These are phyloP conservation scores for Lordiphosa collinella DNA, from an alignment of 1,140 invertebrate species.

Conservation along the genomic window DNA sequence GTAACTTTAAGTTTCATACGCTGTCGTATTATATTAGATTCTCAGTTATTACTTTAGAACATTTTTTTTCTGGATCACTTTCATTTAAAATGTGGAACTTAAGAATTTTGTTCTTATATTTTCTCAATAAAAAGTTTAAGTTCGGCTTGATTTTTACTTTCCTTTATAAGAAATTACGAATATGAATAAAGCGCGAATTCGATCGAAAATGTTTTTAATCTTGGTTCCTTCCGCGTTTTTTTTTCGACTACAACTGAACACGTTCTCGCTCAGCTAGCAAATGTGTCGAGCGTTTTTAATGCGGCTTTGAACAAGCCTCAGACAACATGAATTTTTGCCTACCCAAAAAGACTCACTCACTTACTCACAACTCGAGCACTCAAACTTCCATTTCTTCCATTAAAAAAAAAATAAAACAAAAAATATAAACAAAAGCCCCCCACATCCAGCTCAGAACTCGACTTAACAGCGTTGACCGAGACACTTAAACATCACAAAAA, in stretches of 20 bases:
- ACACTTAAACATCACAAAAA: slow-evolving; percentile 59
- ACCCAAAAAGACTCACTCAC: slow-evolving; percentile 13
- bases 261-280: slow-evolving; percentile 52
- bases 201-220: not conserved
- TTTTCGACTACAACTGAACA: slow-evolving; percentile 55
- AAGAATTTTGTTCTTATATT: too few species aligned
- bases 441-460: slow-evolving; percentile 57
- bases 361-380: slow-evolving; percentile 21
- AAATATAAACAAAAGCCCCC: slow-evolving; percentile 2
- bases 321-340: slow-evolving; percentile 27
- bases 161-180: too few species aligned
- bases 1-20: not conserved
- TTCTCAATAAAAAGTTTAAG: too few species aligned
- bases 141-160: too few species aligned
- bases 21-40: too few species aligned
- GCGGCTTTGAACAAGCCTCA: slow-evolving; percentile 34
- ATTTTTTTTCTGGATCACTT: not conserved
- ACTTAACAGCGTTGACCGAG: slow-evolving; percentile 73
- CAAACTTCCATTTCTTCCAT: slow-evolving; percentile 57
- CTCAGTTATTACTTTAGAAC: too few species aligned
- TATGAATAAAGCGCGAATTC: too few species aligned
- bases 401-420: slow-evolving; percentile 25
- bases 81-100: not conserved
- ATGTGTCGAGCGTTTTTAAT: slow-evolving; percentile 52
- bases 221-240: slow-evolving; percentile 1